Base-by-base conservation (phyloP, 2,113 vertebrate genomes). In the Equus przewalskii region DNA sequence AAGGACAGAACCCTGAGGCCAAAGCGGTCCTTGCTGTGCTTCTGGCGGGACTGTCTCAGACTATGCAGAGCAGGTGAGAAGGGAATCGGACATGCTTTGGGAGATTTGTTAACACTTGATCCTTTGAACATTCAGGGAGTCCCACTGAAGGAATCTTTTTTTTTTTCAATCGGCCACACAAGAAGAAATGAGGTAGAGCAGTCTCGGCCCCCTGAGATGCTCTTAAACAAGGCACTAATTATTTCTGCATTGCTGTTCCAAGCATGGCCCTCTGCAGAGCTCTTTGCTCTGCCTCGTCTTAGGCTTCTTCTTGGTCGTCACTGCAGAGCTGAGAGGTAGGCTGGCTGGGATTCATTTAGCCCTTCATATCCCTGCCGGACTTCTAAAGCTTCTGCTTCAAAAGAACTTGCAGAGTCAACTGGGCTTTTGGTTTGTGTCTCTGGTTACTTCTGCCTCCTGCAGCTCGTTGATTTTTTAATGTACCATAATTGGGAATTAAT, bases 401-500 rank as follows among this genome's bases (percentile, higher is more conserved):
- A 97, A 94, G 84, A 96, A 96, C 97, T 83, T 93, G 94, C 91
- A 96, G 82, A 97, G 92, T 96, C 97, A 80, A 87, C 79, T 70
- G 64, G 69, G 92, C 81, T 96, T 96, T 97, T n/a, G 69, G 91
- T 97, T 81, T 93, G 75, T 93, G 62, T 96, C 94, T 96, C 97
- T 91, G 90, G 95, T 95, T 96, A 96, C 94, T 94, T 96, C 92
- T 91, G 92, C 94, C 95, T 98, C 95, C 97, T 97, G 97, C 97
- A 98, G 98, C 96, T 98, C 97, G 97, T 98, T 98, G 96, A 91
- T 96, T 98, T 98, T 98, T 98, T 98, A 98, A 98, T 98, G 98
- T 98, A 98, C 97, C 98, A 93, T 98, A 98, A 98, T 98, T 98
- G 97, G 95, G 94, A 98, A 98, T 98, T 98, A 98, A 98, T 98